Evolutionary conservation across 2,797 vertebrate genomes (phyloP).

Genomic region (Characodon lateralis): DNA sequence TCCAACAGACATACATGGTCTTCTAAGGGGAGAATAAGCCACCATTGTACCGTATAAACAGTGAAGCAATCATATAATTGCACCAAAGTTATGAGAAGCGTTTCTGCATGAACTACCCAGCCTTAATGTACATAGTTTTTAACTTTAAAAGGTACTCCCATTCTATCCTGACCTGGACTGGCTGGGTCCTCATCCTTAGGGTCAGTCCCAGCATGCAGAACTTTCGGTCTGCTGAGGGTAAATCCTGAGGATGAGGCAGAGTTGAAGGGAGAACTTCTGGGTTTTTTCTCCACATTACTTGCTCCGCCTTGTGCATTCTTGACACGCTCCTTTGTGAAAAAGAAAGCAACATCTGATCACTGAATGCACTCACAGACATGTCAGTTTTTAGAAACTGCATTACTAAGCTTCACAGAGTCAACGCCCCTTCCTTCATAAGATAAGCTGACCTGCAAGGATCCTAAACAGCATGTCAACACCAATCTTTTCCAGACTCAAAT

Average conservation of each 20-base stretch:
- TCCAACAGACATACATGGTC: conserved; percentile 91
- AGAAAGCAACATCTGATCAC: neutral
- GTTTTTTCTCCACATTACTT: conserved; percentile 43
- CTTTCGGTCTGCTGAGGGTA: conserved; percentile 59
- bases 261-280: conserved; percentile 26
- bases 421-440: no score
- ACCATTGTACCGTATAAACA: neutral
- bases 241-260: conserved; percentile 43
- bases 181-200: conserved; percentile 38
- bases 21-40: conserved; percentile 68
- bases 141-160: no score
- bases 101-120: no score
- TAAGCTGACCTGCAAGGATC: no score
- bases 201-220: conserved; percentile 3
- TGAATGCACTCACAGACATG: neutral
- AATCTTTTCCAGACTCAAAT: no score
- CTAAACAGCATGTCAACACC: no score
- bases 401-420: neutral
- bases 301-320: conserved; percentile 39
- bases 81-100: no score
- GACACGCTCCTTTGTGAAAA: conserved; percentile 68
- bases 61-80: neutral
- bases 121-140: no score
- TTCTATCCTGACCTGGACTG: conserved; percentile 75
- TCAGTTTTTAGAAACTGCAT: neutral